A percentile compares a stretch with the other conserved stretches of the same genome.
Conservation (phyloP, 1,140 invertebrate species). For the Euwallacea similis region DNA sequence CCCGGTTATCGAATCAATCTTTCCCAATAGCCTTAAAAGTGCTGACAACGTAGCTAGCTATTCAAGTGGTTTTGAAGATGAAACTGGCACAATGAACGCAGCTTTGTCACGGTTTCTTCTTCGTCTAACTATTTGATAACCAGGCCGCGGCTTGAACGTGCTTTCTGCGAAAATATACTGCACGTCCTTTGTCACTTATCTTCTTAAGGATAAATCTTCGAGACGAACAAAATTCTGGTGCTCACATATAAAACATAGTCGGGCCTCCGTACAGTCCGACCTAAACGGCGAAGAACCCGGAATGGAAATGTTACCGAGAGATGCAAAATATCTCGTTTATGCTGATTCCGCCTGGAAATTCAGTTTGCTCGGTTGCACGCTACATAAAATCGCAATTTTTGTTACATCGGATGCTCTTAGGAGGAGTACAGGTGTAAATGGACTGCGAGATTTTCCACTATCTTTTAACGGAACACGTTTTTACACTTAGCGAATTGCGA, state of each 20-base stretch:
- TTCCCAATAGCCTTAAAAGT: constrained; percentile 46
- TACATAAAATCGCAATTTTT: constrained; percentile 14
- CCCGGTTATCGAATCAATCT: constrained; percentile 50
- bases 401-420: constrained; percentile 1
- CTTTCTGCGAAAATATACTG: constrained; percentile 20
- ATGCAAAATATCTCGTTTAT: constrained; percentile 13
- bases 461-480: neutral
- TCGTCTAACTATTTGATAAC: constrained; percentile 42
- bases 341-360: constrained; percentile 8
- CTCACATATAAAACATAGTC: neutral
- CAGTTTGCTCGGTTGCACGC: constrained; percentile 6
- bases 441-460: constrained; percentile 7
- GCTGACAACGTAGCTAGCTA: constrained; percentile 47
- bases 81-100: constrained; percentile 42
- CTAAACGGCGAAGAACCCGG: constrained; percentile 1
- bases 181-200: constrained; percentile 32
- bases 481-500: neutral
- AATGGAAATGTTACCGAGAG: neutral
- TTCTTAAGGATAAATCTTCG: constrained; percentile 21
- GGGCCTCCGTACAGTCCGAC: neutral
- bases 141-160: constrained; percentile 13
- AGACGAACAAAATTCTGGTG: neutral
- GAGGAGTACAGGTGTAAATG: constrained; percentile 8
- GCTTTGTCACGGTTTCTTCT: constrained; percentile 45
- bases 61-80: constrained; percentile 45